phyloP scores from a whole-genome alignment of 2,888 invertebrate species.

The Drosophila eohydei region DNA sequence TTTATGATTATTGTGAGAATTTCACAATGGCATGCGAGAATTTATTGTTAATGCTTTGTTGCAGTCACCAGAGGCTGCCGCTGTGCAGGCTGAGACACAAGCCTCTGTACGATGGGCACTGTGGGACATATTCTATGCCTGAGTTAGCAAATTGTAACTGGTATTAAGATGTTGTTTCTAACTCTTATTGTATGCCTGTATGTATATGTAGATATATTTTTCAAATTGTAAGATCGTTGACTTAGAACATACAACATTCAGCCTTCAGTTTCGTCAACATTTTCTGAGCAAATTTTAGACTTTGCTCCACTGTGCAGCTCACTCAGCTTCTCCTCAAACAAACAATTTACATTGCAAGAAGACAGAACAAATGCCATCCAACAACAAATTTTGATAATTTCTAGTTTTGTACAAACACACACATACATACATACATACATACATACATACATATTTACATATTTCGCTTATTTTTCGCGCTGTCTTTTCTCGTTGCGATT shows the following conservation, averaged over 20 bases:
- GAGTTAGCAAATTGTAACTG: conserved; percentile 8
- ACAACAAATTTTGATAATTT: conserved; percentile 42
- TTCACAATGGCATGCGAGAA: conserved; percentile 83
- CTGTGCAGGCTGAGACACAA: conserved; percentile 27
- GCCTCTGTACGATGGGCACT: conserved; percentile 26
- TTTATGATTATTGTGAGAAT: conserved; percentile 83
- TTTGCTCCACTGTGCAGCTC: conserved; percentile 33
- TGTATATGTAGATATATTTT: no score
- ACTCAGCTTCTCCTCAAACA: conserved; percentile 14
- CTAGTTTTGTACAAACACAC: conserved; percentile 7
- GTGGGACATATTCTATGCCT: conserved; percentile 12
- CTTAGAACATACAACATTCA: no score
- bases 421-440: background rate
- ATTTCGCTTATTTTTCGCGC: conserved; percentile 20
- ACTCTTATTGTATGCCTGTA: no score
- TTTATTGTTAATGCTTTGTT: conserved; percentile 78
- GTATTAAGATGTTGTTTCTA: background rate
- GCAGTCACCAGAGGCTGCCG: conserved; percentile 35
- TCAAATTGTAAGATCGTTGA: no score
- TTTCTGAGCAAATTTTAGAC: background rate
- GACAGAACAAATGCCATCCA: conserved; percentile 21
- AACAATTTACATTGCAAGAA: conserved; percentile 7
- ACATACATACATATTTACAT: background rate
- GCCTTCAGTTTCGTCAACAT: background rate
- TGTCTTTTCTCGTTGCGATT: conserved; percentile 8